A percentile compares a stretch with the other conserved stretches of the same genome.
Conservation (phyloP, 2,113 vertebrate genomes). For the Ramphastos sulfuratus region DNA sequence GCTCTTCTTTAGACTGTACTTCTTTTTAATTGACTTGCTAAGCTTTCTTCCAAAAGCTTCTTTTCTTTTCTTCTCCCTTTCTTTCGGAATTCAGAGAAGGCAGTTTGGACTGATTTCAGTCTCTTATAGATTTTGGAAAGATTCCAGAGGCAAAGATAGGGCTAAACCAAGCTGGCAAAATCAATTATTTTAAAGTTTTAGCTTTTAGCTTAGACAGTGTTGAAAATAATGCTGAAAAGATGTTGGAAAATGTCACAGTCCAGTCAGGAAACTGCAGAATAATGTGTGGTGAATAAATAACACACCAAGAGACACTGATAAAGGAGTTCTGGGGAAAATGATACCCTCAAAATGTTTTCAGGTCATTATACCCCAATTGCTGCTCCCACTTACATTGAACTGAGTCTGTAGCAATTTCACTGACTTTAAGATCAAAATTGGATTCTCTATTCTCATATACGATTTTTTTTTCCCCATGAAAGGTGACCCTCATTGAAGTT, state of each 20-base stretch:
- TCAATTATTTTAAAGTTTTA: slow-evolving; percentile 16
- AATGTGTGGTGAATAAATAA: slow-evolving; percentile 41
- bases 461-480: neutral
- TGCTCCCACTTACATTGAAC: neutral
- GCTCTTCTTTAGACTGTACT: neutral
- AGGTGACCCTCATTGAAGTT: neutral
- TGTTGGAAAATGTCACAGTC: slow-evolving; percentile 16
- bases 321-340: neutral
- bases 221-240: slow-evolving; percentile 30
- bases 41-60: neutral
- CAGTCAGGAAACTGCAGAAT: neutral
- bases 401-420: neutral
- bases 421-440: neutral
- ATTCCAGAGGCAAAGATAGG: slow-evolving; percentile 13
- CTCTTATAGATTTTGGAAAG: slow-evolving; percentile 40
- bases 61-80: neutral
- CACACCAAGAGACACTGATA: neutral
- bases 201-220: slow-evolving; percentile 22
- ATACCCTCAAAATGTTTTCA: neutral
- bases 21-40: slow-evolving; percentile 21
- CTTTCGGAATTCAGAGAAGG: slow-evolving; percentile 20
- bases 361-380: neutral
- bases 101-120: neutral
- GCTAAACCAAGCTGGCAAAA: slow-evolving; percentile 9
- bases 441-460: neutral